These are phyloP conservation scores for Macroglossus sobrinus DNA, from an alignment of 2,113 vertebrate genomes.

Conservation along the genomic window DNA sequence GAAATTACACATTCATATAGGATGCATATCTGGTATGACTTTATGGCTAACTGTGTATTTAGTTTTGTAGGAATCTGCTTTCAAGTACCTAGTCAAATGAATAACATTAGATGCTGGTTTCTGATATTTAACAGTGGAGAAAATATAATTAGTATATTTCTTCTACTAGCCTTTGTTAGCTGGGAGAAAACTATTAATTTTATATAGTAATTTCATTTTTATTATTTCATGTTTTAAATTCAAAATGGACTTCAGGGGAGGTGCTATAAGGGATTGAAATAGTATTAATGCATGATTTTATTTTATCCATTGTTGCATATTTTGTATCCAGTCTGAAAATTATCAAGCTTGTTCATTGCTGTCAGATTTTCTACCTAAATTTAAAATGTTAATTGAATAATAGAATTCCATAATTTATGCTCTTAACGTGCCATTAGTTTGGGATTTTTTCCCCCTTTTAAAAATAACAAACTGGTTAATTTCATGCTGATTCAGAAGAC, in stretches of 20 bases:
- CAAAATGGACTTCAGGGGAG: neutral
- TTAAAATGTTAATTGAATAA: neutral
- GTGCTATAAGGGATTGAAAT: neutral
- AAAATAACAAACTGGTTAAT: neutral
- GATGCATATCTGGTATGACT: neutral
- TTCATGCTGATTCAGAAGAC: neutral
- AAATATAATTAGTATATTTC: neutral
- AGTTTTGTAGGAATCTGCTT: neutral
- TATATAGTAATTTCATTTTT: constrained; percentile 4
- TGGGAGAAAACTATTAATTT: neutral
- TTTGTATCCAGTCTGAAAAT: constrained; percentile 7
- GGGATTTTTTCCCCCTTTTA: neutral
- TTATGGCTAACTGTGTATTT: neutral
- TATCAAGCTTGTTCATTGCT: neutral
- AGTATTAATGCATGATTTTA: neutral
- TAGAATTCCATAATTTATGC: neutral
- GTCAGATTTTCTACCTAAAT: neutral
- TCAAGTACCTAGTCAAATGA: neutral
- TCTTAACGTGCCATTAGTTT: neutral
- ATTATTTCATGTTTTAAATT: constrained; percentile 29
- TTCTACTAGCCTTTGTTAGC: neutral
- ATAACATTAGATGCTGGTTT: neutral
- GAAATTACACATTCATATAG: neutral
- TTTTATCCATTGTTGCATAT: neutral
- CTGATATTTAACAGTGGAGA: constrained; percentile 3